Conservation (phyloP, 2,113 vertebrate genomes). For the Xiphophorus couchianus region DNA sequence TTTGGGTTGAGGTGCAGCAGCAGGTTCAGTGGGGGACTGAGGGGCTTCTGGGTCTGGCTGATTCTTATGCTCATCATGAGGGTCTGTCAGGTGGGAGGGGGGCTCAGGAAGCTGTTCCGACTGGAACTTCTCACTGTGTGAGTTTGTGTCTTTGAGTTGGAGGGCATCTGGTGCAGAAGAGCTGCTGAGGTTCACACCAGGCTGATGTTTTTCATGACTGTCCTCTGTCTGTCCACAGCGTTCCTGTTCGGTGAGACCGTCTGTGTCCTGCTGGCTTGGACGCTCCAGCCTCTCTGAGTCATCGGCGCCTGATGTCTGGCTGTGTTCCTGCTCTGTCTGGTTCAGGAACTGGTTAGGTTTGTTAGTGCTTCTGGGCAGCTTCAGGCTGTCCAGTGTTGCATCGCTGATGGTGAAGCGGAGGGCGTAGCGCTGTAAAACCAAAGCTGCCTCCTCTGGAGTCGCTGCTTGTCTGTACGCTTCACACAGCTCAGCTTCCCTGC, state of each 20-base stretch:
- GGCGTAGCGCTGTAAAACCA: slow-evolving; percentile 92
- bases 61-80: slow-evolving; percentile 52
- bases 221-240: slow-evolving; percentile 6
- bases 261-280: slow-evolving; percentile 23
- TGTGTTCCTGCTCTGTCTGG: slow-evolving; percentile 21
- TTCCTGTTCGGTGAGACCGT: slow-evolving; percentile 3
- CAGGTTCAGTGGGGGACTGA: slow-evolving; percentile 64
- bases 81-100: slow-evolving; percentile 48
- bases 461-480: slow-evolving; percentile 89
- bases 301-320: not conserved
- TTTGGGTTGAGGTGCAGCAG: slow-evolving; percentile 20
- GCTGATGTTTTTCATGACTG: slow-evolving; percentile 1
- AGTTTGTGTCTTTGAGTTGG: slow-evolving; percentile 59
- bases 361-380: slow-evolving; percentile 85
- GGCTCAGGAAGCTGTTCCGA: slow-evolving; percentile 44
- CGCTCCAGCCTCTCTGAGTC: slow-evolving; percentile 25
- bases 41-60: slow-evolving; percentile 52
- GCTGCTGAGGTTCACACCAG: slow-evolving; percentile 14
- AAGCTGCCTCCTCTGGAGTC: slow-evolving; percentile 90
- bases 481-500: slow-evolving; percentile 89
- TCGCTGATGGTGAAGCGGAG: slow-evolving; percentile 98
- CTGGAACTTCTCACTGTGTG: slow-evolving; percentile 57
- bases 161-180: slow-evolving; percentile 72
- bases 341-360: slow-evolving; percentile 54
- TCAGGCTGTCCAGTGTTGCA: slow-evolving; percentile 91